Percentiles rank a stretch among this genome's conserved stretches.
Evolutionary conservation across 2,888 invertebrate species (phyloP).

Genomic region (Cryptocephalus moraei): DNA sequence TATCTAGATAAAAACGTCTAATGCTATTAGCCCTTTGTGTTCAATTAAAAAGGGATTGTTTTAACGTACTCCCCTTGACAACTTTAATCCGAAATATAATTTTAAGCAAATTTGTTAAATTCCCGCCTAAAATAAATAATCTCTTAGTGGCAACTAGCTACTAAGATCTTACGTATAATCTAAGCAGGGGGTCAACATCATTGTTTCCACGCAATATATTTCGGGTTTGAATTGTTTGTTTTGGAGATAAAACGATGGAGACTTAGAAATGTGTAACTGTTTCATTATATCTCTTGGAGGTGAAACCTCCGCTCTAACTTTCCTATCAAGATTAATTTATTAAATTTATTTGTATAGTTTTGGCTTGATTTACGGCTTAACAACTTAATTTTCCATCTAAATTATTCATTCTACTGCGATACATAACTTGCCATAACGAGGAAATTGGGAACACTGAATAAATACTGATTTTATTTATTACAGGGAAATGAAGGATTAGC

Average conservation of each 20-base stretch:
- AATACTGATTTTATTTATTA: too few species aligned
- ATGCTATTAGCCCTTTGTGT: too few species aligned
- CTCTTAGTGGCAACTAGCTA: conserved; percentile 4
- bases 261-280: background rate
- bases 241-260: conserved; percentile 27
- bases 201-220: conserved; percentile 37
- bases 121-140: conserved; percentile 10
- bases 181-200: conserved; percentile 35
- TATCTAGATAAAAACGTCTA: too few species aligned
- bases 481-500: too few species aligned
- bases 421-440: too few species aligned
- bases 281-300: background rate
- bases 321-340: background rate
- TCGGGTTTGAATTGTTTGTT: conserved; percentile 31
- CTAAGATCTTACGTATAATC: conserved; percentile 1
- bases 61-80: too few species aligned
- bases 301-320: background rate
- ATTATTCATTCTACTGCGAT: background rate
- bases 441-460: too few species aligned
- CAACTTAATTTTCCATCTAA: background rate
- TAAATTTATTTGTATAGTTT: background rate
- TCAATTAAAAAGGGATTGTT: too few species aligned
- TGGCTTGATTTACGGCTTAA: background rate
- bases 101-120: background rate
- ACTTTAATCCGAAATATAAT: too few species aligned